These are phyloP conservation scores for Scatophagus argus DNA, from an alignment of 2,113 vertebrate species.

Conservation along the genomic window DNA sequence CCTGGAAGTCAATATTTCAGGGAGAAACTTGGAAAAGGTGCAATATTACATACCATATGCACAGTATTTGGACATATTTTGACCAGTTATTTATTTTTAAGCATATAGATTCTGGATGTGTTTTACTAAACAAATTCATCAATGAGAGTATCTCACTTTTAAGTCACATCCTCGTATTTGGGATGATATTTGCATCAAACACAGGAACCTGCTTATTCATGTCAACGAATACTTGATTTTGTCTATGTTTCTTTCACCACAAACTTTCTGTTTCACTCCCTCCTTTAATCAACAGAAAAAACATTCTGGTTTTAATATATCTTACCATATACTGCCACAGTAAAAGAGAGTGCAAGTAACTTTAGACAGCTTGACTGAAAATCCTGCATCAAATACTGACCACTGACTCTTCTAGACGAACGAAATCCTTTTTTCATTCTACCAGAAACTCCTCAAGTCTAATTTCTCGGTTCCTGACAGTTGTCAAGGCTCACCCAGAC, in stretches of 20 bases:
- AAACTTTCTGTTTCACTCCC: too few species aligned
- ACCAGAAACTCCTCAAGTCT: conserved; percentile 27
- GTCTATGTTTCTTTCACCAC: too few species aligned
- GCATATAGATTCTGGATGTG: too few species aligned
- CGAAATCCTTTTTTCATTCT: background rate
- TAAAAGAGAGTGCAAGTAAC: conserved; percentile 6
- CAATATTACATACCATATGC: background rate
- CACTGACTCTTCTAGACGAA: conserved; percentile 7
- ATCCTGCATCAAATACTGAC: conserved; percentile 8
- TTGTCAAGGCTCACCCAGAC: conserved; percentile 33
- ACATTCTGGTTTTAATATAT: too few species aligned
- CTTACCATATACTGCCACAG: background rate
- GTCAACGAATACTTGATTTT: too few species aligned
- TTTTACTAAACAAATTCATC: too few species aligned
- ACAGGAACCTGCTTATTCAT: too few species aligned
- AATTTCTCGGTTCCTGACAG: conserved; percentile 43
- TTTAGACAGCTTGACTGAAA: conserved; percentile 3
- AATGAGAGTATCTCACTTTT: too few species aligned
- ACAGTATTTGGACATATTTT: background rate
- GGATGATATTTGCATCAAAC: background rate
- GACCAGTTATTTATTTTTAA: background rate
- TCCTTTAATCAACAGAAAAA: too few species aligned
- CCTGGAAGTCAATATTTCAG: background rate
- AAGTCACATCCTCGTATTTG: background rate
- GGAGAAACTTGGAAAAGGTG: background rate